Evolutionary conservation across 2,797 vertebrate genomes (phyloP).

Genomic region (Apogon hyalosoma): DNA sequence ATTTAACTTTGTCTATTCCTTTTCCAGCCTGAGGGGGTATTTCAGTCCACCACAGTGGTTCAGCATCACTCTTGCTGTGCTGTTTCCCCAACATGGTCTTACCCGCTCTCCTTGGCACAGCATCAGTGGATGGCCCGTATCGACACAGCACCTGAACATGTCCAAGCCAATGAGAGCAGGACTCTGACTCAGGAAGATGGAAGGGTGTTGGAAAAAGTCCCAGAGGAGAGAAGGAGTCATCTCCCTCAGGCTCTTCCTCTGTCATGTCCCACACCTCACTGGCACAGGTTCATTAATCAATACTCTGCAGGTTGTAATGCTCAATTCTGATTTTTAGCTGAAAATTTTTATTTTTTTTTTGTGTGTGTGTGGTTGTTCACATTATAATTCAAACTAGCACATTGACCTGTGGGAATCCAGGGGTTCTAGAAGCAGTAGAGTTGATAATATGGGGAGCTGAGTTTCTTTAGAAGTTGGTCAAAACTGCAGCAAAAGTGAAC

Average conservation of each 20-base stretch:
- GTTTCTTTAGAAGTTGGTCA: no score
- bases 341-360: no score
- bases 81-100: conserved; percentile 83
- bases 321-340: no score
- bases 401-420: no score
- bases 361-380: no score
- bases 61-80: conserved; percentile 85
- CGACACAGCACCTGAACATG: conserved; percentile 19
- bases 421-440: no score
- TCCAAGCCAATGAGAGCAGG: not conserved
- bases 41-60: conserved; percentile 81
- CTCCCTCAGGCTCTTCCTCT: conserved; percentile 86
- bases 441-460: no score
- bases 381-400: no score
- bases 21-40: conserved; percentile 52
- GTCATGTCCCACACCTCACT: conserved; percentile 87
- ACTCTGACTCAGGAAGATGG: not conserved
- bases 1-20: not conserved
- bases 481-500: no score
- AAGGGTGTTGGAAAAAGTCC: not conserved
- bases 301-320: no score
- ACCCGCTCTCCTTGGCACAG: conserved; percentile 87
- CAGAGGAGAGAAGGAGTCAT: conserved; percentile 31
- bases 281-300: conserved; percentile 86
- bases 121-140: conserved; percentile 50